Base-by-base conservation (phyloP, 2,888 invertebrate species). In the Orthonychiurus folsomi region DNA sequence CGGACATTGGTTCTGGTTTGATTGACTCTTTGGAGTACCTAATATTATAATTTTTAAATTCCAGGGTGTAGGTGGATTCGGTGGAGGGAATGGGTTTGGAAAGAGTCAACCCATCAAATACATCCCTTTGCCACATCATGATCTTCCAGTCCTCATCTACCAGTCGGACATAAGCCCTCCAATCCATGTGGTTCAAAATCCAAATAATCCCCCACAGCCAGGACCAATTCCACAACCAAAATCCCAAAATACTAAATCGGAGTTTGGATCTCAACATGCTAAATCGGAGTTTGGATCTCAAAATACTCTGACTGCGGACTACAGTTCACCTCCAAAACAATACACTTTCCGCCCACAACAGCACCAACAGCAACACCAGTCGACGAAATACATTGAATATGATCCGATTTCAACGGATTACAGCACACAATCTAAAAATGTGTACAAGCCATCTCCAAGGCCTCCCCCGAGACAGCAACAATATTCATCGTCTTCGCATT, bases 121-220 rank as follows among this genome's bases (percentile, higher is more conserved):
- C 64, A 75, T 77, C 23, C 77, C 77, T 5, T 69, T 77, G 59
- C 77, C 77, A 2, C 75, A 75, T 62, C 75, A 76, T 65, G 76
- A 77, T 52, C 69, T 77, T 23, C 77, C 77, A 0, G 74, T 77
- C 15, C 71, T 77, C 18, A 76, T 77, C 57, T 77, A 77, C 69
- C 53, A 67, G 48, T 67, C 67, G 12, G 73, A 74, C 55, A 73
- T 67, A 59, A 69, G 73, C 28, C 76, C 77, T 12, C 77, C 77
- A 15, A 74, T 77, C 50, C 77, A 77, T 65, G 75, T 77, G 15
- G 74, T 77, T 2, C 63, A 55, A 26, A n/a, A n/a, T n/a, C n/a
- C n/a, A n/a, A n/a, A n/a, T n/a, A n/a, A n/a, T n/a, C 57, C 65
- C 50, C 53, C 37, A 15, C 37, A 37, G n/a, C 52, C 5, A 52